Evolutionary conservation across 2,797 vertebrate genomes (phyloP), one percentile per base, ranked within the genome.

Genomic region (Halcyon chelicuti): DNA sequence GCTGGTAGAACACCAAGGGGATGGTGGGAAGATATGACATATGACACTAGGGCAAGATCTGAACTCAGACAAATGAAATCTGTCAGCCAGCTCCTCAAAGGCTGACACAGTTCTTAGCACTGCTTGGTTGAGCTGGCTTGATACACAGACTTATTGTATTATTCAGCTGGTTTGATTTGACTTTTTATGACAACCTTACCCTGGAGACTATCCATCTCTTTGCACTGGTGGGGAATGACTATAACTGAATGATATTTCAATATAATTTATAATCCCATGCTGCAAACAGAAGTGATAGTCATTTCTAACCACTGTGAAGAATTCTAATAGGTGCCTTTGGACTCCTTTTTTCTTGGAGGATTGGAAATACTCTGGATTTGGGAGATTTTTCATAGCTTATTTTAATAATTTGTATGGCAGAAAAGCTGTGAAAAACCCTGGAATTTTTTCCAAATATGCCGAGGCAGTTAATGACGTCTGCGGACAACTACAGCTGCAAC

Each of bases 151-250:
- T 98, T 98, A 98, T 97, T 99, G 98, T 99, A 98, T 99, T 99
- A 98, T 98, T 99, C 98, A 98, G 98, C 97, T 98, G 97, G 97
- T 98, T 98, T 98, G 98, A 98, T 98, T 98, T 98, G 98, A 98
- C 98, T 98, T 98, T 98, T 98, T 97, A 98, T 99, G 99, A 99
- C 99, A 99, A 98, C 97, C 95, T 97, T 98, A 97, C 98, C 97
- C 97, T 97, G 93, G 98, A 99, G 98, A 98, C 97, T 94, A 98
- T 98, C 98, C 98, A 98, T 98, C 98, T 98, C 96, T 98, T 98
- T 96, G 97, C 94, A 96, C 39, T 96, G 96, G 94, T 96, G 81
- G 88, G 97, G 96, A 97, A 97, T 31, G 81, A 92, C 96, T 97
- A 40, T 91, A 97, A 97, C 95, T 96, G 97, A 98, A 96, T 95